Evolutionary conservation across 2,888 invertebrate genomes (phyloP).

Genomic region (Lithophane socia): DNA sequence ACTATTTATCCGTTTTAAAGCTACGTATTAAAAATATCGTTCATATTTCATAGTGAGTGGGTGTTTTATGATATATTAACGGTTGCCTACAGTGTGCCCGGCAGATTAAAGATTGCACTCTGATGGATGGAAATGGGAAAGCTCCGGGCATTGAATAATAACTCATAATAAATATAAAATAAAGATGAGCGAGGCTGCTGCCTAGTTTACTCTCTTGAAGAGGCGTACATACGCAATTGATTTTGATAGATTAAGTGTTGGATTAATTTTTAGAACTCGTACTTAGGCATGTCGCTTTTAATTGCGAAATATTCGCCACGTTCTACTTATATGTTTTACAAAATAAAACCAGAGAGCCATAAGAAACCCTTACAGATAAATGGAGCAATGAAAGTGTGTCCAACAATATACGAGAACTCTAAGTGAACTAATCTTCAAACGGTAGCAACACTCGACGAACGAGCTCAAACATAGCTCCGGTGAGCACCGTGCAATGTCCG

Average conservation of each 20-base stretch:
- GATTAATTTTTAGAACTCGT: background rate
- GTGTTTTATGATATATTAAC: constrained; percentile 73
- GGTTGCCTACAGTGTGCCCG: constrained; percentile 57
- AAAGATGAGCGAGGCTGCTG: constrained; percentile 55
- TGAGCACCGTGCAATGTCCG: background rate
- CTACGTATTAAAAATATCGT: constrained; percentile 64
- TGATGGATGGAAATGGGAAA: constrained; percentile 77
- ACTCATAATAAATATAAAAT: constrained; percentile 67
- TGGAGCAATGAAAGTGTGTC: constrained; percentile 25
- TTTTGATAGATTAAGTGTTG: constrained; percentile 31
- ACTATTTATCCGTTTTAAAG: constrained; percentile 58
- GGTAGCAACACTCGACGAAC: constrained; percentile 12
- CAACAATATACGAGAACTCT: constrained; percentile 14
- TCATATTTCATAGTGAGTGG: constrained; percentile 69
- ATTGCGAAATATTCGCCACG: background rate
- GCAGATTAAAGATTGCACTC: constrained; percentile 78
- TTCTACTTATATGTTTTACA: background rate
- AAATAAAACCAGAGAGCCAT: too few species aligned
- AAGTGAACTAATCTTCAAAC: constrained; percentile 47
- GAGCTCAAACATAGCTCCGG: constrained; percentile 9
- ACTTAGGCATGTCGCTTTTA: background rate
- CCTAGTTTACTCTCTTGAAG: constrained; percentile 41
- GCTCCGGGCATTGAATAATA: constrained; percentile 73
- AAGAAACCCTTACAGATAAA: background rate
- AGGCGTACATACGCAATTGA: constrained; percentile 39